phyloP scores from a whole-genome alignment of 1,140 invertebrate genomes.

The Oryzaephilus surinamensis region DNA sequence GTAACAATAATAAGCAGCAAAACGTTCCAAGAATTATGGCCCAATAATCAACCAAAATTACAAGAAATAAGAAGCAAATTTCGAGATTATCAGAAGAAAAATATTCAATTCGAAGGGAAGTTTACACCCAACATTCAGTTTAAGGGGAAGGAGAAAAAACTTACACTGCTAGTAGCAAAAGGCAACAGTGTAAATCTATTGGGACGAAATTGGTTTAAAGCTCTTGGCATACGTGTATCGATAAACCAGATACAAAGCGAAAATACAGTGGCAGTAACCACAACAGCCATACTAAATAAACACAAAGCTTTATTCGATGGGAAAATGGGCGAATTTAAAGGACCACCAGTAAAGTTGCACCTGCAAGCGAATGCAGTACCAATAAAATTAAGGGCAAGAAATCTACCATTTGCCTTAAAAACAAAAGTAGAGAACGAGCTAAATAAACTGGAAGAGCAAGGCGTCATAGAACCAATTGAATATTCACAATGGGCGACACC shows the following conservation, averaged over 20 bases:
- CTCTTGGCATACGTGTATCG: slow-evolving; percentile 11
- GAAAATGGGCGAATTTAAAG: neutral
- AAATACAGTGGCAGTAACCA: neutral
- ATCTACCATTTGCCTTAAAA: slow-evolving; percentile 1
- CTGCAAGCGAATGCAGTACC: neutral
- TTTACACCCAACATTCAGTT: neutral
- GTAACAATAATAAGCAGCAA: neutral
- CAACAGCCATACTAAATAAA: no score
- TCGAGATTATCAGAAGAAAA: slow-evolving; percentile 4
- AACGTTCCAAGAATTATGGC: slow-evolving; percentile 2
- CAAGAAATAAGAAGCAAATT: neutral
- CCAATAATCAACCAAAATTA: neutral
- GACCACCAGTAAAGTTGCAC: slow-evolving; percentile 1
- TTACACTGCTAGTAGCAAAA: slow-evolving; percentile 9
- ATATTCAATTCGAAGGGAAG: neutral
- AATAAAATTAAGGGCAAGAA: slow-evolving; percentile 1
- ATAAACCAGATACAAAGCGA: slow-evolving; percentile 6
- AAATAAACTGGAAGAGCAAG: slow-evolving; percentile 1
- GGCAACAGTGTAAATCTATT: slow-evolving; percentile 10
- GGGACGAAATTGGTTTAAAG: slow-evolving; percentile 20
- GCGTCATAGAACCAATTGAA: slow-evolving; percentile 1
- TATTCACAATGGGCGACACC: slow-evolving; percentile 6
- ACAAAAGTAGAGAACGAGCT: slow-evolving; percentile 1
- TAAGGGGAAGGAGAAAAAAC: neutral
- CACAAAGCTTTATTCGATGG: slow-evolving; percentile 1